Base-by-base conservation (phyloP, 1,140 invertebrate genomes). In the Tribolium madens region DNA sequence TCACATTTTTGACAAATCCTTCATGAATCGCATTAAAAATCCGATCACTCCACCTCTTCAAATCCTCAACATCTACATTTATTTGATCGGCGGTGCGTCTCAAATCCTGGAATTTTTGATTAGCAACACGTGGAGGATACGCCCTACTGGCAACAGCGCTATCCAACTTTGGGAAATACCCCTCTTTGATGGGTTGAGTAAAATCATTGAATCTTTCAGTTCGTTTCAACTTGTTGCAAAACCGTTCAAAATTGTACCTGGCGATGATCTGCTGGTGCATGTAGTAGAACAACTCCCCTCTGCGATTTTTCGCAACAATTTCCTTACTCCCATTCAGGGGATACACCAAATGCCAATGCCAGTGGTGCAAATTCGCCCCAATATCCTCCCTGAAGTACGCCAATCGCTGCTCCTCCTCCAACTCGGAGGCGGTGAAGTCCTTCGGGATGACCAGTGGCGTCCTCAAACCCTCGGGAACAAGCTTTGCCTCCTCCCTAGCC, bases 271-370 rank as follows among this genome's bases (percentile, higher is more conserved):
- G 92, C 81, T 93, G 89, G 84, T 93, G 92, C 91, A 93, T 93
- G 82, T 93, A 93, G 79, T 92, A 93, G 87, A 93, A 93, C 0
- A 93, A 86, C 82, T 93, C 92, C 1, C 92, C 92, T 6, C 92
- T 87, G 12, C 92, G 84, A 85, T 93, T 91, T 83, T 92, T 92
- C 79, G 87, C 85, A 1, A 92, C 91, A 60, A 92, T 88, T 31
- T 83, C 81, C 9, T 85, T 86, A 9, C 87, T 81, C 0, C 89
- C 88, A 57, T 91, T 89, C 80, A 91, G 91, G 0, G 93, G 93
- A 81, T 94, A 94, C 1, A 94, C 91, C 50, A 94, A 85, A 85
- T 94, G 93, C 93, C 90, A 93, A 85, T 95, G 94, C 94, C 94
- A 96, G 81, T 96, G 93, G 83, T 92, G 91, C 1, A 92, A 87